Evolutionary conservation across 2,113 vertebrate species (phyloP).

Genomic region (Hemicordylus capensis): DNA sequence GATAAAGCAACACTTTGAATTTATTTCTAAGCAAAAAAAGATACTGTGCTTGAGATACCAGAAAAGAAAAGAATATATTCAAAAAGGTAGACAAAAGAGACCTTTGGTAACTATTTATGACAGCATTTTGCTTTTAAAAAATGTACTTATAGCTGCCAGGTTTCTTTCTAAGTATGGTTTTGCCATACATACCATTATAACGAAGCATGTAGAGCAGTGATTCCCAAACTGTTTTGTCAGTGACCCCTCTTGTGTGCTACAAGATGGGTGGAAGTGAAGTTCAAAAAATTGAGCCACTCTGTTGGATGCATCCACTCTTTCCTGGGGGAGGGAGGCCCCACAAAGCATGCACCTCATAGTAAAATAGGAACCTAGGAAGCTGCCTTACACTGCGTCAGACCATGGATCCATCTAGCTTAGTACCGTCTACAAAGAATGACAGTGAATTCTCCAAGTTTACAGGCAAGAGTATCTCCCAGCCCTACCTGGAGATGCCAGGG

Average conservation of each 20-base stretch:
- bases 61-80: slow-evolving; percentile 45
- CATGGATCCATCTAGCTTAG: no score
- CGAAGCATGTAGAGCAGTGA: slow-evolving; percentile 31
- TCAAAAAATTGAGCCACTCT: background rate
- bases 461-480: no score
- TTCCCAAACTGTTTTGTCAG: background rate
- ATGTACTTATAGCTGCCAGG: slow-evolving; percentile 17
- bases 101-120: slow-evolving; percentile 20
- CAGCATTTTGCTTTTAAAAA: slow-evolving; percentile 52
- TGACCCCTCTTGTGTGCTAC: background rate
- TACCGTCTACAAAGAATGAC: no score
- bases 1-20: slow-evolving; percentile 61
- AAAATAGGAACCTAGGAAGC: no score
- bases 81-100: slow-evolving; percentile 19
- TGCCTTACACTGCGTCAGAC: no score
- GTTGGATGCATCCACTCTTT: background rate
- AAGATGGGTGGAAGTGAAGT: background rate
- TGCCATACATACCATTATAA: slow-evolving; percentile 26
- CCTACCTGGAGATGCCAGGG: no score
- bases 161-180: slow-evolving; percentile 48
- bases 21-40: slow-evolving; percentile 54
- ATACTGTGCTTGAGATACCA: slow-evolving; percentile 50
- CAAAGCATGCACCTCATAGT: background rate
- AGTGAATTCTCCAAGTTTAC: no score
- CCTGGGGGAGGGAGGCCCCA: no score